Base-by-base conservation (phyloP, 1,140 invertebrate genomes). In the Pseudomyrmex dendroicus region DNA sequence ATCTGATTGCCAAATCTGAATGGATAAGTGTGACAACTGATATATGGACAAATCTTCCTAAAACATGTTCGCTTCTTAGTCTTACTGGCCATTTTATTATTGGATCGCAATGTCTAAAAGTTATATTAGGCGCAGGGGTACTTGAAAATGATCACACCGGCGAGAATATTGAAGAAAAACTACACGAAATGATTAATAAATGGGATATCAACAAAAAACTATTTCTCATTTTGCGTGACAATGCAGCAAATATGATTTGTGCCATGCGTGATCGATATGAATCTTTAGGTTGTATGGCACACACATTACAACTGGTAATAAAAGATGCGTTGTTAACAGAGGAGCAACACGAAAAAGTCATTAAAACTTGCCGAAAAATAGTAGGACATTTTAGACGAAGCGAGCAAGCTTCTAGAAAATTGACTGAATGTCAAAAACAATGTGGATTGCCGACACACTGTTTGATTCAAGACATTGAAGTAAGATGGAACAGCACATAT, bases 191-290 rank as follows among this genome's bases (percentile, higher is more conserved):
- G 5, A 12, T 20, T 2, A 5, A 66, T 20, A 20, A 46, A 3
- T 66, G 9, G 7, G 20, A 66, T 20, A 66, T 66, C n/a, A 66
- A 4, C 1, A 66, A 66, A 1, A 66, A 66, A 66, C 5, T 66
- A 35, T 7, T 35, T 35, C 35, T 17, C 10, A 66, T 13, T 48
- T 17, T 46, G 64, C 64, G 44, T 17, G 46, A 66, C 1, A 66
- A 66, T 50, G 64, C 17, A 17, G n/a, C 64, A 12, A 66, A 66
- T 20, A 66, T 66, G 64, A 48, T 17, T 66, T 66, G 64, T 7
- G 64, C 44, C 1, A 48, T 4, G 17, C 64, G 64, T 66, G 46
- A 9, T 10, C n/a, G 20, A 20, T 59, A 20, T 9, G 44, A 66
- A 66, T 66, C 10, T 10, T 66, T 66, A 20, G 17, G 64, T 25